These are phyloP conservation scores for Agriotes lineatus DNA, from an alignment of 2,888 invertebrate species.

Conservation along the genomic window DNA sequence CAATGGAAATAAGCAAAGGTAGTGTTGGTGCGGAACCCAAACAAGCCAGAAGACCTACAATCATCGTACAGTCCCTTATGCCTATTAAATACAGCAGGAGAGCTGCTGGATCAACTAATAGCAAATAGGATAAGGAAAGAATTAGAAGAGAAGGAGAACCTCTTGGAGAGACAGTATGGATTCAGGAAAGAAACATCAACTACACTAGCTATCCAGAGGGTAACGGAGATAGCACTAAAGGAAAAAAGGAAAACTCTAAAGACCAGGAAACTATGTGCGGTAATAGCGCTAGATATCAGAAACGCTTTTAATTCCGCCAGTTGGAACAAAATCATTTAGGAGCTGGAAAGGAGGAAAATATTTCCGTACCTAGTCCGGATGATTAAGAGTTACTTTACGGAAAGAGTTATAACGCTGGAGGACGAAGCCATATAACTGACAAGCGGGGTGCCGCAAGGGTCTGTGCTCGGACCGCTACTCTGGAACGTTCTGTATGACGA, in stretches of 20 bases:
- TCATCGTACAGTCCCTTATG: constrained; percentile 25
- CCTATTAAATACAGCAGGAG: constrained; percentile 8
- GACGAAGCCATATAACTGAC: too few species aligned
- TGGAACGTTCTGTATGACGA: too few species aligned
- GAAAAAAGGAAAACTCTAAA: neutral
- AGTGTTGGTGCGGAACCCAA: constrained; percentile 14
- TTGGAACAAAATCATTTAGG: too few species aligned
- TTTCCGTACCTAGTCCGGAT: too few species aligned
- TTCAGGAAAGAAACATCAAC: constrained; percentile 20
- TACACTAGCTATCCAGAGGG: constrained; percentile 3
- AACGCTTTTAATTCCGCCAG: constrained; percentile 1
- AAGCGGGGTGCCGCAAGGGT: too few species aligned
- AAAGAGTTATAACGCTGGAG: too few species aligned
- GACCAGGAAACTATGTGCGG: neutral
- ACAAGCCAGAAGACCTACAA: neutral
- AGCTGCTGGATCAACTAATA: constrained; percentile 26
- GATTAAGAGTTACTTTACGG: too few species aligned
- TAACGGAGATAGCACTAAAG: neutral
- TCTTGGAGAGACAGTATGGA: constrained; percentile 9
- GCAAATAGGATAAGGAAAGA: constrained; percentile 9
- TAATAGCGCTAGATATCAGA: neutral
- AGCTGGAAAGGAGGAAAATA: too few species aligned
- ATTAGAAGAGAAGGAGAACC: neutral
- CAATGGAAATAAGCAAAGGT: constrained; percentile 15
- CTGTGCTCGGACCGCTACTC: too few species aligned